Percentiles rank a stretch among this genome's conserved stretches.
These are phyloP conservation scores for Pelusios castaneus DNA, from an alignment of 2,113 vertebrate genomes.

Conservation along the genomic window DNA sequence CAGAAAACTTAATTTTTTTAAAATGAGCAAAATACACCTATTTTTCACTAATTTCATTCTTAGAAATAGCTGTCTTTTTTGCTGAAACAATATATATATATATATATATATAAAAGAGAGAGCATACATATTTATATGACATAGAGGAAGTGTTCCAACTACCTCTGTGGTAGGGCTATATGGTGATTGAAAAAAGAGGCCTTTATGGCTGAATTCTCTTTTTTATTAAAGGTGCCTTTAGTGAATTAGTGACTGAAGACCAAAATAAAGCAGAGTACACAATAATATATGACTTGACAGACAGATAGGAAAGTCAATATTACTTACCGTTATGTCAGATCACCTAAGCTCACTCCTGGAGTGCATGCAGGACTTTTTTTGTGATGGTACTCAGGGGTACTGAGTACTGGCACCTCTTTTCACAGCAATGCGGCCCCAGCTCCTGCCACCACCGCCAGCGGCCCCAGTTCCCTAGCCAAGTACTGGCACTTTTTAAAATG, in stretches of 20 bases:
- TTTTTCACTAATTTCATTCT: constrained; percentile 17
- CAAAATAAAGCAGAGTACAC: constrained; percentile 11
- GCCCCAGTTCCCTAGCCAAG: too few species aligned
- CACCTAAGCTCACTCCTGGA: background rate
- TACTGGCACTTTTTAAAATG: too few species aligned
- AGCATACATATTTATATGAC: background rate
- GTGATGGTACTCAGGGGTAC: too few species aligned
- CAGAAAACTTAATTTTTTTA: constrained; percentile 37
- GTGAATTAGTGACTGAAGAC: constrained; percentile 28
- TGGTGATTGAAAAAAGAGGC: constrained; percentile 40
- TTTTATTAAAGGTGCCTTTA: constrained; percentile 41
- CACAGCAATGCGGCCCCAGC: too few species aligned
- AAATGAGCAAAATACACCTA: constrained; percentile 11
- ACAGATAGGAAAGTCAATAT: background rate
- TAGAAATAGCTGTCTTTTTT: constrained; percentile 24
- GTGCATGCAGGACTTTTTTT: too few species aligned
- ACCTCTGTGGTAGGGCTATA: background rate
- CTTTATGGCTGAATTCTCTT: constrained; percentile 40
- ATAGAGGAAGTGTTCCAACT: constrained; percentile 14
- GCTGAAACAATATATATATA: background rate
- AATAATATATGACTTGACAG: constrained; percentile 6
- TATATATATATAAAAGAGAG: background rate
- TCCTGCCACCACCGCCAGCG: too few species aligned
- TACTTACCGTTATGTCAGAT: background rate
- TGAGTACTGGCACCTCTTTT: too few species aligned